Evolutionary conservation across 1,140 invertebrate species (phyloP), one percentile per base, ranked within the genome.

Genomic region (Anoplophora glabripennis): DNA sequence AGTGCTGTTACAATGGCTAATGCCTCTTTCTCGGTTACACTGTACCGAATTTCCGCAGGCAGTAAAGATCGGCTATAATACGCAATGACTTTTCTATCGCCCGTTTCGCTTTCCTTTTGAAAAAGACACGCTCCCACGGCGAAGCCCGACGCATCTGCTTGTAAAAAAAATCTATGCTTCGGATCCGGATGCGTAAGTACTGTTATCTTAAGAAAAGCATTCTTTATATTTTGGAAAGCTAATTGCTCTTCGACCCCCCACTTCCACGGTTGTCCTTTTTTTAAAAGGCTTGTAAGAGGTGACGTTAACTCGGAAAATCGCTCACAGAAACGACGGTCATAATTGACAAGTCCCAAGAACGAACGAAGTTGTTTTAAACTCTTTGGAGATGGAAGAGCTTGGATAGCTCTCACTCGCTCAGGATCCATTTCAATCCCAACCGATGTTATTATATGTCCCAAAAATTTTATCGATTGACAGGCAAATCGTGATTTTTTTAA

Each of bases 401-500:
- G 28, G 4, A 74, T 67, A 33, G 61, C 63, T 21, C 58, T 45
- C 14, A 72, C 12, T 5, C 21, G 21, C 21, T 28, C 21, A 28
- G 21, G 21, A 28, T 28, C 21, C 21, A 28, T 28, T 5, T 49
- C 53, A n/a, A 75, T 56, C 7, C 72, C 65, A 4, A 57, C 8
- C 36, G 15, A 52, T 45, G 63, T 63, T 1, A 75, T 48, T 1
- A 72, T 47, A 56, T 71, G 71, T 1, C 78, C 78, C 18, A 80
- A 56, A 57, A 76, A 79, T 21, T 67, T 57, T 5, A 80, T 44
- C 42, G 75, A 61, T n/a, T 45, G 56, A 42, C 70, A 54, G 10
- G 69, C 73, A 59, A 81, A 80, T 34, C 75, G 57, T 33, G 70
- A 76, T 68, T 80, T 79, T 52, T 66, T 53, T 1, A 76, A 63